Conservation (phyloP, 2,888 invertebrate genomes). For the Blastobasis adustella region DNA sequence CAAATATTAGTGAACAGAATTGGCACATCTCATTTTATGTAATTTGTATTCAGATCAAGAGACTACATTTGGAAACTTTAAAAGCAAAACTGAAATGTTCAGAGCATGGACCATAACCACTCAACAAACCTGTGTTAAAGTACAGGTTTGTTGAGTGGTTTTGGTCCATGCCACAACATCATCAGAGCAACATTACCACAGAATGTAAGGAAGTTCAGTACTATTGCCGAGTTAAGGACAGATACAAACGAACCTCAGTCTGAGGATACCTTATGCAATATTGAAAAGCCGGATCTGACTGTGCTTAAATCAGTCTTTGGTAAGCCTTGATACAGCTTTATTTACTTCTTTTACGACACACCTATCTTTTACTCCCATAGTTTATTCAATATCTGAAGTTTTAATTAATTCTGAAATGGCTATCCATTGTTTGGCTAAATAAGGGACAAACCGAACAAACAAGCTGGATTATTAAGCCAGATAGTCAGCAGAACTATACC, state of each 20-base stretch:
- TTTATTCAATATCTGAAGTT: background rate
- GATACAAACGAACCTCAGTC: slow-evolving; percentile 16
- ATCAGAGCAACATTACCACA: background rate
- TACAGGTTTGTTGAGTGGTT: too few species aligned
- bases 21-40: background rate
- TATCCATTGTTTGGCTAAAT: too few species aligned
- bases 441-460: too few species aligned
- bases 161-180: too few species aligned
- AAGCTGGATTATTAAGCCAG: background rate
- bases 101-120: too few species aligned
- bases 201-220: slow-evolving; percentile 1
- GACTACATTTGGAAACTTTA: slow-evolving; percentile 47
- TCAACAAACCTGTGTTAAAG: too few species aligned
- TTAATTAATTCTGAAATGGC: too few species aligned
- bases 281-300: slow-evolving; percentile 35
- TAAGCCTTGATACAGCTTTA: slow-evolving; percentile 17
- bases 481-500: background rate
- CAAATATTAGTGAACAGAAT: background rate
- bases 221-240: slow-evolving; percentile 8
- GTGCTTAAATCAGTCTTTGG: slow-evolving; percentile 32
- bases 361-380: background rate
- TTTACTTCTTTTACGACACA: slow-evolving; percentile 5
- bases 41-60: slow-evolving; percentile 43
- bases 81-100: slow-evolving; percentile 17
- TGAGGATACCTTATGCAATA: slow-evolving; percentile 25